Percentiles rank a stretch among this genome's conserved stretches.
phyloP scores from a whole-genome alignment of 2,113 vertebrate species.

The Elgaria multicarinata region DNA sequence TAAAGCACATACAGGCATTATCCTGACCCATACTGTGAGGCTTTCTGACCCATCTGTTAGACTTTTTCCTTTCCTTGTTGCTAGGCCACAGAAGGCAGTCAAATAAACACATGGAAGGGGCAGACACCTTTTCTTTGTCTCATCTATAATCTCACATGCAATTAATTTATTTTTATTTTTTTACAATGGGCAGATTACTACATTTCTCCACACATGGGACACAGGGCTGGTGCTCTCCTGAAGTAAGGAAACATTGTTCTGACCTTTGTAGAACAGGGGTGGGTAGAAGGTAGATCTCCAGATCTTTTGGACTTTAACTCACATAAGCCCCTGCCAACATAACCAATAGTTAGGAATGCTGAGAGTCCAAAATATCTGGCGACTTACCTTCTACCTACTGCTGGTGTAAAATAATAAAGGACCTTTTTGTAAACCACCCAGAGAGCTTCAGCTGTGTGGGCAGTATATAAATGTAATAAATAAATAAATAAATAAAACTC shows the following conservation, averaged over 20 bases:
- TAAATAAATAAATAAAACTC: too few species aligned
- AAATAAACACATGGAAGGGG: background rate
- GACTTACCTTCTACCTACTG: too few species aligned
- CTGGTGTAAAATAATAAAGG: background rate
- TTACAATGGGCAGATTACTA: background rate
- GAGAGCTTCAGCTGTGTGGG: too few species aligned
- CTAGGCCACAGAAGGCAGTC: background rate
- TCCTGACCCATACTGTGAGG: background rate
- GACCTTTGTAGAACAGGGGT: background rate
- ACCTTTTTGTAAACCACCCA: too few species aligned
- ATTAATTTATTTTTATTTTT: background rate
- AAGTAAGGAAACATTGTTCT: background rate
- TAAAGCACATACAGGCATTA: constrained; percentile 1
- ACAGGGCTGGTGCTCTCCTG: background rate
- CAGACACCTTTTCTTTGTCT: background rate
- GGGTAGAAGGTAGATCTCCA: background rate
- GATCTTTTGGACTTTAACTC: background rate
- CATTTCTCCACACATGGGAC: background rate
- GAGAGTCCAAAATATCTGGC: too few species aligned
- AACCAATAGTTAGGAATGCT: too few species aligned
- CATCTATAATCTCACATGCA: background rate
- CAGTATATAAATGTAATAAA: too few species aligned
- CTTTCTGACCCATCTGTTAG: background rate
- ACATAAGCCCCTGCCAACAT: too few species aligned
- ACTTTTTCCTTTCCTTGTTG: background rate